phyloP scores from a whole-genome alignment of 2,797 vertebrate genomes.

The Notolepis coatsorum region DNA sequence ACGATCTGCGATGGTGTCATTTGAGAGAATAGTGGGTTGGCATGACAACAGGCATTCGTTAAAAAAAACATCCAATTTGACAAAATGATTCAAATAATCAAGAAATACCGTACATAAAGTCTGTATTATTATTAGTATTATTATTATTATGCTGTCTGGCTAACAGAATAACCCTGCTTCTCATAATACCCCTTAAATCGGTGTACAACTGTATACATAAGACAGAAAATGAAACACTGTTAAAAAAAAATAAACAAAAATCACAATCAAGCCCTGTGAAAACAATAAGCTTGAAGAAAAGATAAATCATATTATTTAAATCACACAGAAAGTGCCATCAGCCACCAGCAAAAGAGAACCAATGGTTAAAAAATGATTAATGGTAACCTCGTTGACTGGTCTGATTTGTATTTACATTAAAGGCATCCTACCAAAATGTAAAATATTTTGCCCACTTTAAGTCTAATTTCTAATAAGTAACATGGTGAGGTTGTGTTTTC shows the following conservation, averaged over 20 bases:
- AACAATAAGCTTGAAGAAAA: slow-evolving; percentile 48
- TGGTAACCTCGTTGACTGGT: too few species aligned
- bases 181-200: slow-evolving; percentile 55
- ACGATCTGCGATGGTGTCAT: too few species aligned
- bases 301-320: slow-evolving; percentile 41
- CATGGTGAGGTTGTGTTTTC: too few species aligned
- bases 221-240: slow-evolving; percentile 56
- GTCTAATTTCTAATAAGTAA: too few species aligned
- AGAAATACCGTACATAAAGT: slow-evolving; percentile 27
- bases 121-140: slow-evolving; percentile 23
- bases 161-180: too few species aligned
- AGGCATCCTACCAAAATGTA: too few species aligned
- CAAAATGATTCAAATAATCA: slow-evolving; percentile 15
- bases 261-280: slow-evolving; percentile 56
- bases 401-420: too few species aligned
- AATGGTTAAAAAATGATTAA: slow-evolving; percentile 61
- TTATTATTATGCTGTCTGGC: too few species aligned
- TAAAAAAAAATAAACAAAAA: slow-evolving; percentile 39
- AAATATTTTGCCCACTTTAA: too few species aligned
- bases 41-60: too few species aligned
- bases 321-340: slow-evolving; percentile 69
- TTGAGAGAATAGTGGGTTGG: too few species aligned
- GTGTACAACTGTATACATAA: slow-evolving; percentile 59
- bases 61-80: too few species aligned
- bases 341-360: slow-evolving; percentile 65